Conservation (phyloP, 2,888 invertebrate genomes). For the Oxyteleia sp. region DNA sequence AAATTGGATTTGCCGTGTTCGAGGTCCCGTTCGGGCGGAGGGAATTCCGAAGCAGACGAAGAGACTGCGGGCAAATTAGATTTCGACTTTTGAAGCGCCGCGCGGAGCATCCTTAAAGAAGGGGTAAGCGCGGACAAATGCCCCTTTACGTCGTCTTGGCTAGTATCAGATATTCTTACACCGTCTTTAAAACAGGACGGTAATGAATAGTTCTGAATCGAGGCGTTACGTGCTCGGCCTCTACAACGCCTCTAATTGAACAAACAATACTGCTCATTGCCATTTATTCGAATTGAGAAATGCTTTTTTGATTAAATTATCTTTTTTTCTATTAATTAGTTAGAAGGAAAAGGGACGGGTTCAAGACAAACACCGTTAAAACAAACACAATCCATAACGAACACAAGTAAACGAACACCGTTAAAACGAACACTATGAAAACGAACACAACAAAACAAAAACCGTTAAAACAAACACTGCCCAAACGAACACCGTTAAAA, state of each 20-base stretch:
- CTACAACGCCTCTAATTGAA: constrained; percentile 10
- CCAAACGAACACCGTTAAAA: too few species aligned
- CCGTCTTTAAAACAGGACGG: constrained; percentile 51
- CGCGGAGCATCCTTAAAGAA: constrained; percentile 77
- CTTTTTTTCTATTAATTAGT: too few species aligned
- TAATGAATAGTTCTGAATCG: constrained; percentile 62
- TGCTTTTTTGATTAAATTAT: too few species aligned
- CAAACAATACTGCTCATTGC: constrained; percentile 63
- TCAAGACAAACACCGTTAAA: too few species aligned
- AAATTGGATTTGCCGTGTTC: constrained; percentile 62
- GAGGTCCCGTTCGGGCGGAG: constrained; percentile 32
- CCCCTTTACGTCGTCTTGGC: constrained; percentile 69
- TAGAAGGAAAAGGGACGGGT: too few species aligned
- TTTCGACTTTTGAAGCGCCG: constrained; percentile 80
- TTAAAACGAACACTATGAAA: too few species aligned
- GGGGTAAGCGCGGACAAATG: constrained; percentile 83
- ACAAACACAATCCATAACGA: too few species aligned
- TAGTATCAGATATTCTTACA: constrained; percentile 66
- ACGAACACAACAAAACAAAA: too few species aligned
- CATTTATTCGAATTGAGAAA: too few species aligned
- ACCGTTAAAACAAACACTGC: too few species aligned
- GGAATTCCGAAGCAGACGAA: constrained; percentile 67
- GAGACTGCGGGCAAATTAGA: constrained; percentile 80
- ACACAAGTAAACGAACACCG: too few species aligned
- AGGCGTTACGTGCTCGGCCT: constrained; percentile 55